Evolutionary conservation across 2,797 vertebrate genomes (phyloP), one percentile per base, ranked within the genome.

Genomic region (Scleropages formosus): DNA sequence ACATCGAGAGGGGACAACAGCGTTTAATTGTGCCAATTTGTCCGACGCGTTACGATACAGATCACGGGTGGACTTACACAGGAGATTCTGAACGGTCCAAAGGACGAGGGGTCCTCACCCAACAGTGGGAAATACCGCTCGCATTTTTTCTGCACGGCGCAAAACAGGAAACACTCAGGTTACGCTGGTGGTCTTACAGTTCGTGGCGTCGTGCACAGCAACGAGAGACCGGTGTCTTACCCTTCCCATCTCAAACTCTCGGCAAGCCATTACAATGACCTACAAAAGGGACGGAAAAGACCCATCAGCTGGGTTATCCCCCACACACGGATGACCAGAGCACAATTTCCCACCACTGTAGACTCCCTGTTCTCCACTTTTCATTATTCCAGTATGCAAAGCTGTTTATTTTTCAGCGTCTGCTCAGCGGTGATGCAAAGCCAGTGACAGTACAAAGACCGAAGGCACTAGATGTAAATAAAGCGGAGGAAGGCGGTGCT

Each of bases 181-280:
- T 59, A 18, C 72, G 20, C n/a, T 46, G 39, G 15, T 22, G 39
- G 6, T 15, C 24, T 49, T 24, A 44, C 9, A 68, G 11, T 66
- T 64, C 64, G 56, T n/a, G 46, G 53, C 16, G 22, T 31, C 18
- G 24, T 66, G 12, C 22, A 20, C 58, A 71, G 60, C 63, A 66
- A 78, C 59, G 80, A 58, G 24, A 56, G 20, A 11, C 26, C 20
- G 51, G 11, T 16, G 80, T 85, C 96, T 87, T 94, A 99, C 97
- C 94, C 96, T 92, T 88, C 97, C 97, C 97, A 98, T 99, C 88
- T 99, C 97, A 87, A 98, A 99, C 87, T 99, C 97, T 83, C 96
- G 93, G 90, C 97, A 99, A 51, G 96, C 97, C 97, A 97, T 98
- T 65, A 97, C 94, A 82, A 98, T 97, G 84, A 98, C 95, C 97